Evolutionary conservation across 2,888 invertebrate genomes (phyloP).

Genomic region (Mycalesis mineus): DNA sequence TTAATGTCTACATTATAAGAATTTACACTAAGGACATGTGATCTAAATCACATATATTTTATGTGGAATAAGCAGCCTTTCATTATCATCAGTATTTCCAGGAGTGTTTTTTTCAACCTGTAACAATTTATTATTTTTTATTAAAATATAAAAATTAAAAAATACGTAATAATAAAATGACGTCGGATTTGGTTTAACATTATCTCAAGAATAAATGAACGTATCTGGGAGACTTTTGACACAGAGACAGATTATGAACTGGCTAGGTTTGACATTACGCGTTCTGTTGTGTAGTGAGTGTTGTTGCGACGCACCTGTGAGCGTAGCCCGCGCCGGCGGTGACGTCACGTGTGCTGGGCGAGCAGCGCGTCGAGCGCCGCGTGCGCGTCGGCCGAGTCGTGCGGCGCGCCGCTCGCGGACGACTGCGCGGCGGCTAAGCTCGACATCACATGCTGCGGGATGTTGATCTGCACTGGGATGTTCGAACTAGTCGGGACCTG

Average conservation of each 20-base stretch:
- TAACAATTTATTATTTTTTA: not conserved
- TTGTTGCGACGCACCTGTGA: not conserved
- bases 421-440: conserved; percentile 58
- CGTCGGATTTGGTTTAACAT: no score
- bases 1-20: no score
- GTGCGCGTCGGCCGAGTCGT: conserved; percentile 49
- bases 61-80: no score
- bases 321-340: conserved; percentile 1
- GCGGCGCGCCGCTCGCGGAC: conserved; percentile 33
- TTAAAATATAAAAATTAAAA: no score
- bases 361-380: conserved; percentile 60
- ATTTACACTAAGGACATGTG: no score
- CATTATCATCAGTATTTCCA: not conserved
- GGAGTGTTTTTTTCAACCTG: not conserved
- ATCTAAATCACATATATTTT: no score
- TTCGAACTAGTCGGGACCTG: conserved; percentile 80
- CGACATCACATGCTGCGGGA: conserved; percentile 76
- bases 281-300: not conserved
- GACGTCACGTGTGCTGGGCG: conserved; percentile 60
- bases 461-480: conserved; percentile 81
- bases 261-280: no score
- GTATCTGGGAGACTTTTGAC: no score
- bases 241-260: no score
- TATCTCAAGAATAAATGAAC: no score
- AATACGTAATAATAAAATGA: no score